phyloP scores from a whole-genome alignment of 2,888 invertebrate species.

The Drosophila seclusa region DNA sequence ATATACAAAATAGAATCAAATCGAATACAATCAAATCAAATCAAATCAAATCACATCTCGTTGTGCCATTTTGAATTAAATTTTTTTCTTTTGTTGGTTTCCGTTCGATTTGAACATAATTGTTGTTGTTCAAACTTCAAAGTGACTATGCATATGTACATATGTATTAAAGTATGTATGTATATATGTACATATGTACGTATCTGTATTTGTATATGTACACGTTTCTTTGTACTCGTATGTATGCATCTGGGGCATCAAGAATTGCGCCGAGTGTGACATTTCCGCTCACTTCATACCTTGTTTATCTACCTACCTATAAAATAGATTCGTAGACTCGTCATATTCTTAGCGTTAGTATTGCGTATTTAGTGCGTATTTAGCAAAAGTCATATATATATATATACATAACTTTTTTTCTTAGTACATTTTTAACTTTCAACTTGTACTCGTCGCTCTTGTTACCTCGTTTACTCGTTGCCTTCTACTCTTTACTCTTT shows the following conservation, averaged over 20 bases:
- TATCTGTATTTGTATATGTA: conserved; percentile 29
- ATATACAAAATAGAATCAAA: conserved; percentile 7
- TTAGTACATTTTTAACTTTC: conserved; percentile 31
- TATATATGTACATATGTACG: conserved; percentile 19
- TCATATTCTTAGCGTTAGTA: conserved; percentile 31
- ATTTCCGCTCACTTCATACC: conserved; percentile 43
- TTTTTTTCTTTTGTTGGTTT: conserved; percentile 51
- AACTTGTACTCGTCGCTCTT: conserved; percentile 37
- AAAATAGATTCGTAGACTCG: conserved; percentile 32
- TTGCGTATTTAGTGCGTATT: conserved; percentile 35
- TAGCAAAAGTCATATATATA: conserved; percentile 37
- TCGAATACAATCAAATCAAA: conserved; percentile 26
- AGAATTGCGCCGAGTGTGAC: conserved; percentile 55
- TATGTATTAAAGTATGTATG: conserved; percentile 25
- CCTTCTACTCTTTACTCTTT: conserved; percentile 19
- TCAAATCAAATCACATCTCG: conserved; percentile 27
- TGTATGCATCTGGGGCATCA: conserved; percentile 46
- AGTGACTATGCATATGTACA: conserved; percentile 45
- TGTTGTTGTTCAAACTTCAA: conserved; percentile 61
- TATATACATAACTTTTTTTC: conserved; percentile 17
- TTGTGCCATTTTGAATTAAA: conserved; percentile 26
- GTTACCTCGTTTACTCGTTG: conserved; percentile 35
- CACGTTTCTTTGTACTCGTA: conserved; percentile 16
- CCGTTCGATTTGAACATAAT: conserved; percentile 70
- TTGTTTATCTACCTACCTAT: conserved; percentile 27